Evolutionary conservation across 2,888 invertebrate species (phyloP).

Genomic region (Formica aserva): DNA sequence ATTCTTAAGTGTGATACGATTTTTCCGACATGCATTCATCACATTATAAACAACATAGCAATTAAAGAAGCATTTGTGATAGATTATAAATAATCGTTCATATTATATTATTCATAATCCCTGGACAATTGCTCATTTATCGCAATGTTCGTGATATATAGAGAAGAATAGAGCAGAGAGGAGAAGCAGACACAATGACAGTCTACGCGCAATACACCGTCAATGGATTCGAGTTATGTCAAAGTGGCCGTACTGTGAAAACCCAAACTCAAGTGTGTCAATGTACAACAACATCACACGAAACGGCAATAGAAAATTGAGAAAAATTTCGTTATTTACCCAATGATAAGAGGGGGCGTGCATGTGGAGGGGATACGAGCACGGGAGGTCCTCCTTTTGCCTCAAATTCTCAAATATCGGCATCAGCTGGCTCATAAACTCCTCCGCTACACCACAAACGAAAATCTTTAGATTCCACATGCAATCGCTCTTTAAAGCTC

Average conservation of each 20-base stretch:
- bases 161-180: neutral
- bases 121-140: neutral
- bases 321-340: slow-evolving; percentile 87
- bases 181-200: slow-evolving; percentile 24
- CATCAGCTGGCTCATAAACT: slow-evolving; percentile 98
- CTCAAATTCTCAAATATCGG: slow-evolving; percentile 97
- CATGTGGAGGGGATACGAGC: slow-evolving; percentile 96
- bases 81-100: slow-evolving; percentile 15
- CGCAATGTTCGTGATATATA: neutral
- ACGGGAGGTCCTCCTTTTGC: slow-evolving; percentile 95
- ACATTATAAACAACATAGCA: neutral
- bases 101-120: slow-evolving; percentile 8
- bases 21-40: slow-evolving; percentile 31
- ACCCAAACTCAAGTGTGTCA: slow-evolving; percentile 39
- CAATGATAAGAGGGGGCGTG: slow-evolving; percentile 91
- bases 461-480: slow-evolving; percentile 66
- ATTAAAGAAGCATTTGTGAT: neutral
- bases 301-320: slow-evolving; percentile 78
- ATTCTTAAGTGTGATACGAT: neutral
- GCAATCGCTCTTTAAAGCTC: slow-evolving; percentile 19
- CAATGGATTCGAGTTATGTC: slow-evolving; percentile 15
- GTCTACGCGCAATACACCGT: slow-evolving; percentile 34
- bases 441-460: slow-evolving; percentile 90
- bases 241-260: slow-evolving; percentile 21
- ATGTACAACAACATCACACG: slow-evolving; percentile 76